Evolutionary conservation across 2,113 vertebrate species (phyloP), one percentile per base, ranked within the genome.

Genomic region (Serilophus lunatus): DNA sequence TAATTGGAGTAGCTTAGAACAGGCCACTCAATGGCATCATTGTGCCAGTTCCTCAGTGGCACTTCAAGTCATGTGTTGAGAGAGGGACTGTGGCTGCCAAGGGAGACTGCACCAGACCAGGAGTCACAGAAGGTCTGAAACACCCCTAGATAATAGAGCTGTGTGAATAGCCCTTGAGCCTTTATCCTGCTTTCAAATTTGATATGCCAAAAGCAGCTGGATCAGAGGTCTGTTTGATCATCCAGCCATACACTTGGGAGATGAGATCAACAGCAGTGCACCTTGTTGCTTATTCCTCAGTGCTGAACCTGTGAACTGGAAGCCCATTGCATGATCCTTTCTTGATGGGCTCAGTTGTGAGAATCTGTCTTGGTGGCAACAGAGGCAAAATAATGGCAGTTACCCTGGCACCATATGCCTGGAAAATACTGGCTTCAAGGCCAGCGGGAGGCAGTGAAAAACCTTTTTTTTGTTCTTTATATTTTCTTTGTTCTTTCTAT

Each of bases 391-490:
- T 25, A 85, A 93, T 53, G 57, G 75, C 54, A 86, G 53, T 20
- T 51, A 54, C 42, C 26, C 42, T 60, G 82, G 61, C 57, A 88
- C 77, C 81, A 64, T 65, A 53, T 92, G 82, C 77, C 80, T 60
- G 29, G 20, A 79, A 92, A 94, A 47, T 44, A 13, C 10, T 57
- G 75, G 65, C 18, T 35, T 89, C 23, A 28, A 70, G 60, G 22
- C 75, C 47, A 61, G 74, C 51, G 50, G 28, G 64, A 95, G 93
- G 95, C 82, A 92, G 70, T 96, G 89, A 90, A 95, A 88, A 36
- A n/a, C n/a, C n/a, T n/a, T n/a, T n/a, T n/a, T n/a, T n/a, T n/a
- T n/a, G n/a, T n/a, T 90, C 76, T 91, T 75, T 80, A 75, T 88
- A 95, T 86, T n/a, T 91, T 93, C 10, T 19, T 81, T 38, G 11